Conservation (phyloP, 2,888 invertebrate species). For the Pinctada fucata region DNA sequence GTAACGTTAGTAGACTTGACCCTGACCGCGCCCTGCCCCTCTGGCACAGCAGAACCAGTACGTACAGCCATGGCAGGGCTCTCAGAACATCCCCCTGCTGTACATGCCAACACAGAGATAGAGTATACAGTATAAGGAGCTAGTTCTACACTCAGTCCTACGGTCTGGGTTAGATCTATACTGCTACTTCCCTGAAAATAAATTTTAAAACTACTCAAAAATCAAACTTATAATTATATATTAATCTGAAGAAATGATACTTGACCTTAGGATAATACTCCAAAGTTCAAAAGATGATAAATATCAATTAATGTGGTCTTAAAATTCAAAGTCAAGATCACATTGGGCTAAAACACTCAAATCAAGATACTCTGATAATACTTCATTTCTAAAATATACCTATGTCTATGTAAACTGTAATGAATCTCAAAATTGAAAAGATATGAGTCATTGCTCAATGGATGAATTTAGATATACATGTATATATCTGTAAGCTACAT, state of each 20-base stretch:
- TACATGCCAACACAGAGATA: slow-evolving; percentile 65
- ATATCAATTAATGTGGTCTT: too few species aligned
- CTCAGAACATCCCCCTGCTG: slow-evolving; percentile 66
- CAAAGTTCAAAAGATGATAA: not conserved
- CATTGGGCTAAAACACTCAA: too few species aligned
- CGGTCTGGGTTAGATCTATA: slow-evolving; percentile 53
- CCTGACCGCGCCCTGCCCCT: slow-evolving; percentile 58
- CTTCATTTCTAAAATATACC: too few species aligned
- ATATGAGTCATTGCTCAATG: not conserved
- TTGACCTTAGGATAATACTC: not conserved
- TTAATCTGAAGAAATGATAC: too few species aligned
- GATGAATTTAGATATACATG: not conserved
- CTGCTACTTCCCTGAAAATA: slow-evolving; percentile 52
- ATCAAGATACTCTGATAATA: too few species aligned
- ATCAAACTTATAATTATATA: too few species aligned
- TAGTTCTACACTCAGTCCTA: slow-evolving; percentile 55
- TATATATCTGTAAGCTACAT: not conserved
- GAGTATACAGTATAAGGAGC: slow-evolving; percentile 62
- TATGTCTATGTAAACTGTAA: too few species aligned
- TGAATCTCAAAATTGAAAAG: too few species aligned
- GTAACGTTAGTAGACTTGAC: slow-evolving; percentile 56
- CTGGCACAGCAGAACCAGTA: slow-evolving; percentile 63
- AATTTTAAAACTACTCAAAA: not conserved
- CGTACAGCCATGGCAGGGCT: slow-evolving; percentile 53
- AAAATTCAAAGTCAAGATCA: too few species aligned